These are phyloP conservation scores for Nothoprocta pentlandii DNA, from an alignment of 2,113 vertebrate genomes.

Conservation along the genomic window DNA sequence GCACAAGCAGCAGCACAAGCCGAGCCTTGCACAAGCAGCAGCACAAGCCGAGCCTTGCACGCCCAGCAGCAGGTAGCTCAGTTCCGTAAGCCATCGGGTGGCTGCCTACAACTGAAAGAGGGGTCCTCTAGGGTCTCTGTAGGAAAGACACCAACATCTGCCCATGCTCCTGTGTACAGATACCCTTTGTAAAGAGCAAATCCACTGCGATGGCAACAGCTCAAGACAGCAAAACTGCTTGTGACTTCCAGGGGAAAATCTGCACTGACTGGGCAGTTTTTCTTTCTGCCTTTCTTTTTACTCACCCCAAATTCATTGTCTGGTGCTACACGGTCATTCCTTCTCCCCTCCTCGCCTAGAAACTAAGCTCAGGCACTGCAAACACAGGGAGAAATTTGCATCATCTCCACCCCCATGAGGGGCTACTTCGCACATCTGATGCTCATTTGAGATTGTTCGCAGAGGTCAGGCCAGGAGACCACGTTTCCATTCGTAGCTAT, in stretches of 20 bases:
- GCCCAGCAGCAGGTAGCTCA: background rate
- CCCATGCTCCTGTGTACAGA: background rate
- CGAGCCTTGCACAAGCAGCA: background rate
- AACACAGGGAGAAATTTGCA: background rate
- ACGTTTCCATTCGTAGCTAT: background rate
- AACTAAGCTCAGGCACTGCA: constrained; percentile 5
- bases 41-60: background rate
- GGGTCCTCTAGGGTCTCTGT: background rate
- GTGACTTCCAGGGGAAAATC: background rate
- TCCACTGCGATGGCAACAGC: background rate
- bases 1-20: background rate
- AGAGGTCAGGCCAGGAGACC: background rate
- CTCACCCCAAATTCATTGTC: background rate
- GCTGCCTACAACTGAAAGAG: background rate
- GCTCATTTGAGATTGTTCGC: background rate
- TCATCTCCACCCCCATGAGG: background rate
- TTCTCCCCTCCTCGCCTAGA: background rate
- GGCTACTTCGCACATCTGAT: background rate
- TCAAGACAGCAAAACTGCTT: background rate
- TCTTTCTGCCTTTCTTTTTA: background rate
- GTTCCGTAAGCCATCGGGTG: background rate
- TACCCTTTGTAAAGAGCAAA: background rate
- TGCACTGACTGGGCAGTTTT: background rate
- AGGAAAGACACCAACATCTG: background rate
- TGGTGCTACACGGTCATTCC: background rate